Evolutionary conservation across 2,888 invertebrate genomes (phyloP).

Genomic region (Drosophila sordidapex): DNA sequence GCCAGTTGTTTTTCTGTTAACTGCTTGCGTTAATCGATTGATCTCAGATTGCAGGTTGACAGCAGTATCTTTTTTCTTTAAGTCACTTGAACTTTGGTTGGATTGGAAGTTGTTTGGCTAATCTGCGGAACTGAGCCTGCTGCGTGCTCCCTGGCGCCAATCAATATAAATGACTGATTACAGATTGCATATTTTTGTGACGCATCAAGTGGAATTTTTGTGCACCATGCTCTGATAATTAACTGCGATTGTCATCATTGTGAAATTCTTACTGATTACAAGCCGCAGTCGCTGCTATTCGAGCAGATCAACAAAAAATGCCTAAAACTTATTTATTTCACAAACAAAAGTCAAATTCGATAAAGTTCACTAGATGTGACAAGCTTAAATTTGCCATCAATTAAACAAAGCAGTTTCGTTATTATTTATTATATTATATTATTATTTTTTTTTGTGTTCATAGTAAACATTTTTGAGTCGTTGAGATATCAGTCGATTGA

Average conservation of each 20-base stretch:
- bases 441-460: background rate
- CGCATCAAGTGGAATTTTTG: slow-evolving; percentile 22
- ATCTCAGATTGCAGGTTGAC: slow-evolving; percentile 33
- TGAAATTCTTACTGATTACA: slow-evolving; percentile 31
- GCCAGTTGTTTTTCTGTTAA: slow-evolving; percentile 18
- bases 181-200: slow-evolving; percentile 26
- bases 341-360: background rate
- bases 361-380: slow-evolving; percentile 5
- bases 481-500: slow-evolving; percentile 7
- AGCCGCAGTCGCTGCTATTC: background rate
- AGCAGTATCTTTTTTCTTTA: slow-evolving; percentile 3
- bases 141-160: slow-evolving; percentile 19
- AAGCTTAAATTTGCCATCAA: slow-evolving; percentile 7
- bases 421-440: background rate
- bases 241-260: slow-evolving; percentile 22
- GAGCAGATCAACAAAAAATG: background rate
- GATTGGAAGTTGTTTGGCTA: slow-evolving; percentile 32
- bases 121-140: slow-evolving; percentile 49
- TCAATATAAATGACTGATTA: slow-evolving; percentile 59
- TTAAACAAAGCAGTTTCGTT: background rate
- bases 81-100: slow-evolving; percentile 62
- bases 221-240: slow-evolving; percentile 5
- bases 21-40: slow-evolving; percentile 26
- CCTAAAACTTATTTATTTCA: background rate
- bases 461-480: background rate